These are phyloP conservation scores for Spodoptera littoralis DNA, from an alignment of 2,888 invertebrate species.

Conservation along the genomic window DNA sequence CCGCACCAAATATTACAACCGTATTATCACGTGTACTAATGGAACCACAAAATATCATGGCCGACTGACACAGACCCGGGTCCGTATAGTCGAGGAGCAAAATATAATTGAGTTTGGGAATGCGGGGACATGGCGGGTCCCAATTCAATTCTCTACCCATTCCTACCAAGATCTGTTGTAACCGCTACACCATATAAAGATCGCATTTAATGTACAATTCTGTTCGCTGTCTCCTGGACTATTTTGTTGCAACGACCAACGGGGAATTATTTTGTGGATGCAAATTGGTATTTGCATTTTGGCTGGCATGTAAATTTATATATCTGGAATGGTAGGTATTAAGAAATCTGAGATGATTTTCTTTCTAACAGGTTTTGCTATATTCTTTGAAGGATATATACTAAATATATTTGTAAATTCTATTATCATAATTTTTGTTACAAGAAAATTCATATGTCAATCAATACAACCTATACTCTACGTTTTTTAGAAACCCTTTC, in stretches of 20 bases:
- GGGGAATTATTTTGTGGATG: conserved; percentile 13
- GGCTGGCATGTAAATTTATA: background rate
- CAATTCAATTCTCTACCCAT: conserved; percentile 66
- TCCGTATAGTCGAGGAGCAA: conserved; percentile 35
- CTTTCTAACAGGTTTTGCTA: too few relatives aligned
- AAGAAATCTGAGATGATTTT: too few relatives aligned
- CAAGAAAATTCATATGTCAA: too few relatives aligned
- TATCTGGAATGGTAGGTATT: background rate
- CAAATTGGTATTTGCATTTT: conserved; percentile 8
- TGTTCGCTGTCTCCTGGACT: background rate
- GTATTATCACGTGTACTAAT: conserved; percentile 24
- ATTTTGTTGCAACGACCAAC: background rate
- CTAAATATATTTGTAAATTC: too few relatives aligned
- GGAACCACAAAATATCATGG: conserved; percentile 40
- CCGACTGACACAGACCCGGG: conserved; percentile 28
- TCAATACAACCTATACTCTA: too few relatives aligned
- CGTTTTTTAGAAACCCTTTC: too few relatives aligned
- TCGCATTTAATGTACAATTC: conserved; percentile 24
- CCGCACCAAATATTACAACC: background rate
- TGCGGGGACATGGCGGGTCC: conserved; percentile 62
- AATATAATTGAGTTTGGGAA: conserved; percentile 73
- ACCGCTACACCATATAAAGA: conserved; percentile 32
- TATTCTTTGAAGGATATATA: too few relatives aligned
- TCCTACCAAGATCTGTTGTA: conserved; percentile 61
- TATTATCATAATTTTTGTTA: too few relatives aligned